Base-by-base conservation (phyloP, 2,888 invertebrate species). In the Marasmarcha lunaedactyla region DNA sequence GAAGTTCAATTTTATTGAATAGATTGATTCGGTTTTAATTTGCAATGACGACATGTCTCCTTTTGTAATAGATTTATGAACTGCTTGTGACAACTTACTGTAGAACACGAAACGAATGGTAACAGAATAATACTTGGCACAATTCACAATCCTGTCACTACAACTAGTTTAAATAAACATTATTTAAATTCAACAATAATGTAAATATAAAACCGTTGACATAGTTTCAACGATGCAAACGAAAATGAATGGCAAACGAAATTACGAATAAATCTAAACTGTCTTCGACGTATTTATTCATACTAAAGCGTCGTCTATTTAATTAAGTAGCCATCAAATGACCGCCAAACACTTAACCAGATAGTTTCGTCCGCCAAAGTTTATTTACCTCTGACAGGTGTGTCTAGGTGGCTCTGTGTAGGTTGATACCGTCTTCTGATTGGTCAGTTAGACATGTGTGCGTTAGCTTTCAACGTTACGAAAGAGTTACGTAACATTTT, bases 331-430 rank as follows among this genome's bases (percentile, higher is more conserved):
- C 20, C 20, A 3, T 20, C 20, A 7, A 20, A 20, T 20, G 20
- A 20, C 7, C 7, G 20, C 20, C 20, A 20, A 3, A 20, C 20
- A 20, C 20, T 20, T 20, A 20, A 20, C 20, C 20, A 20, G 20
- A 20, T 20, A 20, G 20, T 46, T 47, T 44, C 39, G 42, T 42
- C 46, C 38, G 39, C 46, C 50, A 2, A 54, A 50, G 56, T 45
- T 51, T 62, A 44, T 57, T 60, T 55, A 61, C 53, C 55, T 44
- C 60, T 59, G 63, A 60, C 55, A 52, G 56, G 51, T 48, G 33
- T 30, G 43, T 20, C 27, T 12, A 9, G 33, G 33, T 26, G 35
- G 36, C 5, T n/a, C n/a, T n/a, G n/a, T n/a, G n/a, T n/a, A n/a
- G n/a, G n/a, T n/a, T n/a, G n/a, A 20, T 20, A 20, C 35, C 12